Conservation (phyloP, 2,113 vertebrate species). For the Ammodytes marinus region DNA sequence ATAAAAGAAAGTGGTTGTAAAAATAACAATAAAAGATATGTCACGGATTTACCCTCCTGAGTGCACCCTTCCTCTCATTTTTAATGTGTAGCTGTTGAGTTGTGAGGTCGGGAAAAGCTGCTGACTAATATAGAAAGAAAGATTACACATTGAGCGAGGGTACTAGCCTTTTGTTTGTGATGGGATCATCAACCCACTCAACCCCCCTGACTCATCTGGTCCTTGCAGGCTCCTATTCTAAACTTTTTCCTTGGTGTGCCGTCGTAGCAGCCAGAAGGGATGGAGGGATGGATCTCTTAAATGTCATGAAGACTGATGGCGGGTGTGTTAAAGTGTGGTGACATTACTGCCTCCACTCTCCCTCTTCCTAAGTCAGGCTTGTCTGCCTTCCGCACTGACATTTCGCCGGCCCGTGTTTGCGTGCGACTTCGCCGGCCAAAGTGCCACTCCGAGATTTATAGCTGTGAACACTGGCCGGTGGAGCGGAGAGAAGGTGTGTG, state of each 20-base stretch:
- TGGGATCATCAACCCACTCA: conserved; percentile 52
- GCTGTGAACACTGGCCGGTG: conserved; percentile 70
- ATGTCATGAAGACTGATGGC: conserved; percentile 80
- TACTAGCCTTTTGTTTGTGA: conserved; percentile 43
- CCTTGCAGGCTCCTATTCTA: conserved; percentile 24
- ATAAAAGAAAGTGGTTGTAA: conserved; percentile 38
- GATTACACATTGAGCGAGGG: conserved; percentile 10
- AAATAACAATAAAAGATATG: conserved; percentile 35
- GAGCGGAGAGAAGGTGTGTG: conserved; percentile 61
- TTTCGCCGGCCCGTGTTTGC: conserved; percentile 76
- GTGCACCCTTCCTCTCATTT: conserved; percentile 16
- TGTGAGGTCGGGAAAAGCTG: conserved; percentile 11
- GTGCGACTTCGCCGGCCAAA: conserved; percentile 70
- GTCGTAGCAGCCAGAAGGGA: conserved; percentile 43
- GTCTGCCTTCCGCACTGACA: conserved; percentile 79
- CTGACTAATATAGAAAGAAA: conserved; percentile 34
- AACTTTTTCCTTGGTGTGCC: conserved; percentile 45
- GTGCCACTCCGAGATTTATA: conserved; percentile 81
- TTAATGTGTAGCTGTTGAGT: conserved; percentile 15
- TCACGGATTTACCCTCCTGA: conserved; percentile 28
- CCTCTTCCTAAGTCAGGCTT: conserved; percentile 76
- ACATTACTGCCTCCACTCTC: conserved; percentile 79
- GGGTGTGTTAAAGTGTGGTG: conserved; percentile 78
- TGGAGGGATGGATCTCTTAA: conserved; percentile 72
- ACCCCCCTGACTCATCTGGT: conserved; percentile 45